A percentile compares a stretch with the other conserved stretches of the same genome.
phyloP scores from a whole-genome alignment of 2,888 invertebrate genomes.

The Ectemnius continuus region DNA sequence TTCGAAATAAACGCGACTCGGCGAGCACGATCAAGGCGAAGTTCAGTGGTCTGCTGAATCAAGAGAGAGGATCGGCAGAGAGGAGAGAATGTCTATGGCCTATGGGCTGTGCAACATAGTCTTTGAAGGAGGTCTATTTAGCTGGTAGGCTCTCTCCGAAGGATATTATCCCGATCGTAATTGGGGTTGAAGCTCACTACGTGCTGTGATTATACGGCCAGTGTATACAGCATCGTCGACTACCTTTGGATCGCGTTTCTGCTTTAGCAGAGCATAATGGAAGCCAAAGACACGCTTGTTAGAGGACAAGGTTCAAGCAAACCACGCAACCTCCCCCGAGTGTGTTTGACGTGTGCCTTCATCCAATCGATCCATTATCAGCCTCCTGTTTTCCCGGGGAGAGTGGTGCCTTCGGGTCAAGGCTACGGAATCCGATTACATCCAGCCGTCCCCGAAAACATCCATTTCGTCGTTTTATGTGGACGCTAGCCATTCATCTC shows the following conservation, averaged over 20 bases:
- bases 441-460: too few relatives aligned
- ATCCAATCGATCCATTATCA: slow-evolving; percentile 32
- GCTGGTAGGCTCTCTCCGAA: slow-evolving; percentile 13
- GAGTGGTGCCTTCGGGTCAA: slow-evolving; percentile 13
- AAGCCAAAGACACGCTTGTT: slow-evolving; percentile 47
- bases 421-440: slow-evolving; percentile 11
- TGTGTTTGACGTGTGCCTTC: slow-evolving; percentile 30
- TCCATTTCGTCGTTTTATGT: too few relatives aligned
- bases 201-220: slow-evolving; percentile 39
- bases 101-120: too few relatives aligned
- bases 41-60: slow-evolving; percentile 4
- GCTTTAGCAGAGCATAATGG: slow-evolving; percentile 45
- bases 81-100: not conserved
- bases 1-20: slow-evolving; percentile 38
- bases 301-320: slow-evolving; percentile 29
- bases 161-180: slow-evolving; percentile 41
- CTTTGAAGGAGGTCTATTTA: too few relatives aligned
- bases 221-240: slow-evolving; percentile 38
- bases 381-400: not conserved
- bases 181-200: slow-evolving; percentile 42
- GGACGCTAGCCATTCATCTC: too few relatives aligned
- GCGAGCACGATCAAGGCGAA: slow-evolving; percentile 9
- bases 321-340: slow-evolving; percentile 28
- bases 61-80: not conserved
- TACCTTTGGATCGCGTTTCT: slow-evolving; percentile 44